Evolutionary conservation across 2,113 vertebrate genomes (phyloP), one percentile per base, ranked within the genome.

Genomic region (Platysternon megacephalum): DNA sequence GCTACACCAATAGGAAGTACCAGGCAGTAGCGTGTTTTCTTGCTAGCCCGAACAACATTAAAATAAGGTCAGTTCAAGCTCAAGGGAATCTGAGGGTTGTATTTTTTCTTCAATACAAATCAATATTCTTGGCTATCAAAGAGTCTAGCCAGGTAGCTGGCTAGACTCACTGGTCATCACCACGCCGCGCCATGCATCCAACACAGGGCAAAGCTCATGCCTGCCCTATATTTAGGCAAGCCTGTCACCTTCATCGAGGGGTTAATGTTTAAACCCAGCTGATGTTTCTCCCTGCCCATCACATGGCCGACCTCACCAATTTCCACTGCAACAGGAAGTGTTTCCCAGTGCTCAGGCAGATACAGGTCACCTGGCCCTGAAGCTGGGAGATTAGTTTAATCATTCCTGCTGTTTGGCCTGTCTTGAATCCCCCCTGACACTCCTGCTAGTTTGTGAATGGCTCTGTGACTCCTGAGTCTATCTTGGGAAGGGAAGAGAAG

Each of bases 401-500:
- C 3, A 82, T 28, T 49, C 32, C 44, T 68, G 53, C 9, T 68
- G 5, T 56, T 9, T 13, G 5, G 7, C 56, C 39, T 46, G 16
- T 93, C 35, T 51, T 72, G 65, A 56, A 78, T 46, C 28, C 56
- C 61, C 44, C 29, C 86, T 35, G 16, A 26, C 39, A 88, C 19
- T 21, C 17, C n/a, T 72, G 61, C 61, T 39, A 53, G 53, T 58
- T 68, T 42, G 16, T 91, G 46, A 56, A 88, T 2, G 10, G 26
- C 65, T 79, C 46, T 93, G 79, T 82, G 58, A 24, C 83, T 84
- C 93, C 28, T 79, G 13, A 89, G 48, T 26, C 35, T 74, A 44
- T 24, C 49, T 79, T 32, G 56, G 5, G 79, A 95, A 86, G 29
- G 65, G 53, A 89, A 94, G 74, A n/a, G 53, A 89, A 94, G 74